Base-by-base conservation (phyloP, 2,888 invertebrate species). In the Tubulanus polymorphus region DNA sequence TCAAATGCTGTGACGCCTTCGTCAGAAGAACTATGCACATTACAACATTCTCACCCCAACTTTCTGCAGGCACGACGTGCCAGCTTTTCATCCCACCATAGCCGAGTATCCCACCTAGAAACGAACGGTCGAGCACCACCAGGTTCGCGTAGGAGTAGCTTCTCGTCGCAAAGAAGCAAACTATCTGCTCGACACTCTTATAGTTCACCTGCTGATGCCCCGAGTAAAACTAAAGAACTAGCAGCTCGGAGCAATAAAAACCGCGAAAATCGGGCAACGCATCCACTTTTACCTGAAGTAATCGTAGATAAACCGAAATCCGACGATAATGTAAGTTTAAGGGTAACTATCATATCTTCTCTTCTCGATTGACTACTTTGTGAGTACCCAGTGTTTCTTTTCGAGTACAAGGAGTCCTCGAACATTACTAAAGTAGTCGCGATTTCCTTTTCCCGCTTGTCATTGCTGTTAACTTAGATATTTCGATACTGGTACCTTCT, bases 1-100 rank as follows among this genome's bases (percentile, higher is more conserved):
- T 94, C 94, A 63, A 92, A 92, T 76, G 95, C 94, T 64, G 95
- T 93, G 58, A 96, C 95, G 61, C 96, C 96, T 54, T 93, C 94
- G 90, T 94, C 93, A 64, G 95, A 95, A 83, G 95, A 95, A 82
- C 67, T 74, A 70, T 71, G 70, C 71, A 72, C 69, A 62, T 64
- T 70, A 57, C 66, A 65, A 45, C 62, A 62, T 46, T 53, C 53
- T 54, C 63, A 64, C 56, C 70, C 69, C 65, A 93, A 93, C 81
- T 79, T 93, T 64, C 86, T 68, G 47, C 65, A 69, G 56, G 70
- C 68, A 47, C 62, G 93, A 67, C 93, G 93, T 81, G 93, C 92
- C 66, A 94, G 93, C 70, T 93, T 94, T 82, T 93, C 93, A 68
- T 94, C 94, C 60, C 94, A 94, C 80, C 61, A 60, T 47, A 91